phyloP scores from a whole-genome alignment of 2,113 vertebrate genomes.

The Tringa solitaria region DNA sequence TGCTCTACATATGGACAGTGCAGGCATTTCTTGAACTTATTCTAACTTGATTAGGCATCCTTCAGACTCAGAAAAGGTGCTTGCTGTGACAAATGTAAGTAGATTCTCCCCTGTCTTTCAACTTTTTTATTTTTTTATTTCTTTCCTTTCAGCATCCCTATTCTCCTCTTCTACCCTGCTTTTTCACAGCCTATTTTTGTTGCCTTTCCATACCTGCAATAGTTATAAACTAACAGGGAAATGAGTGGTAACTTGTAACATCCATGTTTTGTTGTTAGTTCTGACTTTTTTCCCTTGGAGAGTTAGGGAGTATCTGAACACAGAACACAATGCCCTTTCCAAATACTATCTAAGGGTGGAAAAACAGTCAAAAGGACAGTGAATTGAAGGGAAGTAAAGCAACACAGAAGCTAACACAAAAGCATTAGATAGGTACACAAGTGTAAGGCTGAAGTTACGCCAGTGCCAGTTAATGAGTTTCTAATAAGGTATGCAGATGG shows the following conservation, averaged over 20 bases:
- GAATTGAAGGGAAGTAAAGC: background rate
- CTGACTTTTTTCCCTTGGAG: background rate
- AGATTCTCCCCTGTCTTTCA: background rate
- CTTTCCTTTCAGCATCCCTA: background rate
- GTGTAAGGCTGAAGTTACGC: background rate
- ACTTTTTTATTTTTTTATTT: background rate
- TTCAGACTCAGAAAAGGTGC: background rate
- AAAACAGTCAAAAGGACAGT: background rate
- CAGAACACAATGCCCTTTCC: background rate
- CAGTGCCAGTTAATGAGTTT: slow-evolving; percentile 10
- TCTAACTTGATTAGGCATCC: background rate
- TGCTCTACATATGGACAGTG: slow-evolving; percentile 10
- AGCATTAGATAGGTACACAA: background rate
- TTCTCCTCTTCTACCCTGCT: background rate
- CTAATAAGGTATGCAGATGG: background rate
- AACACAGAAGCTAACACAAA: background rate
- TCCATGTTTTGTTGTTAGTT: background rate
- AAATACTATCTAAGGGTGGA: background rate
- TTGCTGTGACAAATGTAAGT: background rate
- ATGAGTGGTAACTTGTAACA: background rate
- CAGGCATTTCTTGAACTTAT: slow-evolving; percentile 13
- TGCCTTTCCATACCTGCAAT: background rate
- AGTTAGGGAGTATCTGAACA: background rate
- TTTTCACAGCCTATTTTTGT: background rate
- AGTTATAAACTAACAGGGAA: background rate